These are phyloP conservation scores for Petromus typicus DNA, from an alignment of 2,113 vertebrate species.

Conservation along the genomic window DNA sequence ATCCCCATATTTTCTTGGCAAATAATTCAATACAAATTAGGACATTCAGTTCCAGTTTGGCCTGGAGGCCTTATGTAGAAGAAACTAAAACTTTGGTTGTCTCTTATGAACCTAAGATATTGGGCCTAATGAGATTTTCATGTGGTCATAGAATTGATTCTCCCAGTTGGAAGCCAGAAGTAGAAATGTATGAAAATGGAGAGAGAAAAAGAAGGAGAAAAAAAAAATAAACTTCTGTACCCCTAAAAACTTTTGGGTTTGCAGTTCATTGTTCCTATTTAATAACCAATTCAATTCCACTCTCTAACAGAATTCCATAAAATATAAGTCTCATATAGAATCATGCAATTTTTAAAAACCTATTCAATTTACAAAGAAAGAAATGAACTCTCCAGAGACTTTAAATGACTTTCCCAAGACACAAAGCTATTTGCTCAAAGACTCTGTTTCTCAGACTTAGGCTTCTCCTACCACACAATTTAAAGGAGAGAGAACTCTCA, in stretches of 20 bases:
- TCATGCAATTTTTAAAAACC: neutral
- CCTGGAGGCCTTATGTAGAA: conserved; percentile 46
- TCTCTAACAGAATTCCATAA: neutral
- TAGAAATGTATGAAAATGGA: conserved; percentile 12
- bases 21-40: conserved; percentile 64
- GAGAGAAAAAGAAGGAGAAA: neutral
- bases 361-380: neutral
- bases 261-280: neutral
- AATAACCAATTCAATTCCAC: neutral
- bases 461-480: neutral
- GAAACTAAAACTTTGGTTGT: conserved; percentile 43
- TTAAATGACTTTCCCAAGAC: conserved; percentile 50
- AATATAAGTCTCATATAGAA: neutral
- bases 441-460: neutral
- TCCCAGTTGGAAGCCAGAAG: conserved; percentile 43
- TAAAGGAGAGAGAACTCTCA: neutral
- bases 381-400: conserved; percentile 40
- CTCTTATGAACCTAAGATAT: conserved; percentile 67
- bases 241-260: neutral
- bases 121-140: conserved; percentile 59
- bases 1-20: conserved; percentile 67
- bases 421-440: conserved; percentile 24
- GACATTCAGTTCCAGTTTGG: conserved; percentile 74
- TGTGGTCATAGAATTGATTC: conserved; percentile 63
- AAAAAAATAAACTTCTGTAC: neutral